A percentile compares a stretch with the other conserved stretches of the same genome.
phyloP scores from a whole-genome alignment of 2,797 vertebrate species.

The Eulemur coronatus region DNA sequence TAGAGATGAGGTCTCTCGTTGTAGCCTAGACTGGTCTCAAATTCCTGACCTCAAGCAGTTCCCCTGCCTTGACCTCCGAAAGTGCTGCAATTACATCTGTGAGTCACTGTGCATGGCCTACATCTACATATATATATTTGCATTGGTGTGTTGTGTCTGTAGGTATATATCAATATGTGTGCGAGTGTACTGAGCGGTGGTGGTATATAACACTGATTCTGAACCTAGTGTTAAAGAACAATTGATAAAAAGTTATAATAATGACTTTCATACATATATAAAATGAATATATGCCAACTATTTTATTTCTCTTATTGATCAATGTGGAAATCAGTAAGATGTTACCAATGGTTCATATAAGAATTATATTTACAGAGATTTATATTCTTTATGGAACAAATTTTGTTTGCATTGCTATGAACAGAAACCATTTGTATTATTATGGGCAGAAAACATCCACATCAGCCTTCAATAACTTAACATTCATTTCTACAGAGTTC shows the following conservation, averaged over 20 bases:
- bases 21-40: background rate
- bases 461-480: background rate
- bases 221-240: background rate
- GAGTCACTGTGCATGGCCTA: background rate
- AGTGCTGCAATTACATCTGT: background rate
- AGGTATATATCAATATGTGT: background rate
- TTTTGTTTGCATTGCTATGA: background rate
- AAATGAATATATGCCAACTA: background rate
- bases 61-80: background rate
- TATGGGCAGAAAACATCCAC: background rate
- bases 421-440: background rate
- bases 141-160: no score
- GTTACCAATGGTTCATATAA: background rate
- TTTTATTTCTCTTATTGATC: background rate
- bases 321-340: background rate
- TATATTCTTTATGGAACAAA: no score
- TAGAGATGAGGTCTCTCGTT: background rate
- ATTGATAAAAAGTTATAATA: background rate
- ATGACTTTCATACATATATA: background rate
- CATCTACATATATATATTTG: background rate
- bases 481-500: background rate
- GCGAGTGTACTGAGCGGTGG: accelerated
- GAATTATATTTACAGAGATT: background rate
- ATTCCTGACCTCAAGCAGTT: background rate
- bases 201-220: background rate